These are phyloP conservation scores for Drosophila saltans DNA, from an alignment of 1,140 invertebrate species.

Conservation along the genomic window DNA sequence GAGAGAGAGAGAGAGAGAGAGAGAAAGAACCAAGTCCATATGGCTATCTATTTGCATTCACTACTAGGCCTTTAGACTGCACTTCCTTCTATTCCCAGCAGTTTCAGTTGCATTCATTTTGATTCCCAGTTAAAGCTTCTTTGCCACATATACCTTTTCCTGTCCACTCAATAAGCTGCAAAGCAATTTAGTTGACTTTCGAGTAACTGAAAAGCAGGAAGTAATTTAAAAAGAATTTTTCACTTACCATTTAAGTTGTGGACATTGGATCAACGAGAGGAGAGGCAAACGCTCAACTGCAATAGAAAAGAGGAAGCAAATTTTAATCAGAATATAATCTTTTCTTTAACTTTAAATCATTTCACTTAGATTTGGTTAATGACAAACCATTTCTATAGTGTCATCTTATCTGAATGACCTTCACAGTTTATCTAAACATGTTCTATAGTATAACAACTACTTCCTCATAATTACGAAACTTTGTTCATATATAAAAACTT, in stretches of 20 bases:
- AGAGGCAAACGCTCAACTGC: slow-evolving; percentile 15
- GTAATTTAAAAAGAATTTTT: slow-evolving; percentile 65
- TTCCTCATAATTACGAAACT: not conserved
- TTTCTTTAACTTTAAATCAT: too few species aligned
- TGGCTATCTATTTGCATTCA: slow-evolving; percentile 63
- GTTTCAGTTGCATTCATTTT: slow-evolving; percentile 57
- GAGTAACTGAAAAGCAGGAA: slow-evolving; percentile 52
- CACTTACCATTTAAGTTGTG: slow-evolving; percentile 76
- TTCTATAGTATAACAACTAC: not conserved
- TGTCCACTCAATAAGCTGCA: slow-evolving; percentile 36
- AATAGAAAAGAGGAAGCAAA: slow-evolving; percentile 21
- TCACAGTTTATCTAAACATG: not conserved
- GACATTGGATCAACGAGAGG: slow-evolving; percentile 40
- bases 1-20: not conserved
- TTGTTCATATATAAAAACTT: not conserved
- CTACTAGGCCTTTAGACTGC: slow-evolving; percentile 33
- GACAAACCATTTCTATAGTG: not conserved
- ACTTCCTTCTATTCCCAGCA: slow-evolving; percentile 19
- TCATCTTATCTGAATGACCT: slow-evolving; percentile 1
- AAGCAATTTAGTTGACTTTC: slow-evolving; percentile 67
- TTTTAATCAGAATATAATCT: too few species aligned
- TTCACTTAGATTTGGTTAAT: too few species aligned
- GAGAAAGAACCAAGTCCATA: not conserved
- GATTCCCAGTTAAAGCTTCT: slow-evolving; percentile 41
- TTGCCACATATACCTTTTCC: slow-evolving; percentile 43